phyloP scores from a whole-genome alignment of 2,888 invertebrate genomes.

The Caenorhabditis sp. region DNA sequence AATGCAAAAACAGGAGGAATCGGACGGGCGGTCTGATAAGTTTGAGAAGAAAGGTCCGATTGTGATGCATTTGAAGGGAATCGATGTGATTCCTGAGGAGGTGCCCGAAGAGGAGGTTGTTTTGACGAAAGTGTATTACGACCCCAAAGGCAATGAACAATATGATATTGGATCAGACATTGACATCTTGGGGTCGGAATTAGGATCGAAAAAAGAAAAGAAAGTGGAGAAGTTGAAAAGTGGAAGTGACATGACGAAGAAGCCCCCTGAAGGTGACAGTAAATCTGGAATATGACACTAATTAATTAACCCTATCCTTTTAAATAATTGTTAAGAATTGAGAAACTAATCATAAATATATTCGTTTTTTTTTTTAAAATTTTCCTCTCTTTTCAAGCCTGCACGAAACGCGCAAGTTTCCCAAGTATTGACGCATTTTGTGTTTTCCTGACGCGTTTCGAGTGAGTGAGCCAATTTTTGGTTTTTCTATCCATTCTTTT shows the following conservation, averaged over 20 bases:
- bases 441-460: constrained; percentile 18
- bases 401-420: background rate
- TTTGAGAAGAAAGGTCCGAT: background rate
- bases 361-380: no score
- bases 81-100: background rate
- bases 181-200: background rate
- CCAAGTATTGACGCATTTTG: constrained; percentile 2
- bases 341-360: no score
- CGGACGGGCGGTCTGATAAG: background rate
- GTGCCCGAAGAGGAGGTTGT: background rate
- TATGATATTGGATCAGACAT: background rate
- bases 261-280: no score
- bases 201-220: no score
- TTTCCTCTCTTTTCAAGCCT: no score
- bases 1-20: background rate
- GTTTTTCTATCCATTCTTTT: background rate
- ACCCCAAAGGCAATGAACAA: constrained; percentile 3
- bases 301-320: background rate
- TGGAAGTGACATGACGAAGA: no score
- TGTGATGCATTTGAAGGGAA: background rate
- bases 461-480: constrained; percentile 14
- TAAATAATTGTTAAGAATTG: no score
- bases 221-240: no score
- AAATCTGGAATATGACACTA: background rate
- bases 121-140: background rate